Evolutionary conservation across 2,113 vertebrate species (phyloP), one percentile per base, ranked within the genome.

Genomic region (Leptosomus discolor): DNA sequence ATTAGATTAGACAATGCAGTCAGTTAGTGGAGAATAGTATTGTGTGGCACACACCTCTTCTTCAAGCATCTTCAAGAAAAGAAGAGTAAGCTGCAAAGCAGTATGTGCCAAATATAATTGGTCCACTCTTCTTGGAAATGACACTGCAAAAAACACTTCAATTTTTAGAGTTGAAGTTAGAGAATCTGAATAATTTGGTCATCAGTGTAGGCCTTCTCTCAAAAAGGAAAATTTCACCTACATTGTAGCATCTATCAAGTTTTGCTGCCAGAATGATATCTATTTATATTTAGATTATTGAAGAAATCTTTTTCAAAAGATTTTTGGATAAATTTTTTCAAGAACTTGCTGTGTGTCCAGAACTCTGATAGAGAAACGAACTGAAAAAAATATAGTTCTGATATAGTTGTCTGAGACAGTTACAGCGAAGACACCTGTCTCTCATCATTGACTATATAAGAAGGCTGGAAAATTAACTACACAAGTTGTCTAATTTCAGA

Each of bases 101-200:
- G 57, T 60, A 71, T 88, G 29, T 60, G 32, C 64, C 53, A 94
- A 79, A 86, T 56, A 29, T 50, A 77, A 67, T 51, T 86, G 34
- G 30, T 89, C 92, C 51, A 54, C 51, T 91, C 92, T 86, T 88
- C 54, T 89, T 92, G 94, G 85, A 95, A 92, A 84, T 60, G 22
- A 75, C 67, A 75, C 56, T 63, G 34, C 51, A 84, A 45, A 88
- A 94, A 88, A 15, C 27, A 48, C 21, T 51, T 65, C 27, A 7
- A 50, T 61, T 94, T 95, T 83, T 79, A 69, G 67, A 65, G 10
- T 15, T 73, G 19, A 88, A 91, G 39, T 57, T 61, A 65, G 23
- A 88, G 26, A 88, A 88, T 58, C 41, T 83, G 70, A 90, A 97
- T 92, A 83, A 86, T 74, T 77, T 92, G 15, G 14, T 88, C 39